Conservation (phyloP, 2,888 invertebrate species). For the Cloeon dipterum region DNA sequence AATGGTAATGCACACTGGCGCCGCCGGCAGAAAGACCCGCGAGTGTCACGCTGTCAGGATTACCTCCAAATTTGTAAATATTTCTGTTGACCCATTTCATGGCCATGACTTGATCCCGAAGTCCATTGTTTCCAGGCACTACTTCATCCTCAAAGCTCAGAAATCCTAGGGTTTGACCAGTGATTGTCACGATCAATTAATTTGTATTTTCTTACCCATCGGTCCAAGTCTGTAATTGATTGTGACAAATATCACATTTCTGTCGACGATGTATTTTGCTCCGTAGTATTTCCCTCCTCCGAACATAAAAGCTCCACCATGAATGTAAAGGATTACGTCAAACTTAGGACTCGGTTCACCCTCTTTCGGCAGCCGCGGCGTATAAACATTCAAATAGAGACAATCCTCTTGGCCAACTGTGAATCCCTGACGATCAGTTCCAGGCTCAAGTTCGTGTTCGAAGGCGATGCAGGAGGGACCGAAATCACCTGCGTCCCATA, state of each 20-base stretch:
- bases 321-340: constrained; percentile 39
- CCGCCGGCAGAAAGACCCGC: constrained; percentile 17
- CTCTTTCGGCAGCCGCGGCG: background rate
- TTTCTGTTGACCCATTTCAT: constrained; percentile 8
- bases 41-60: constrained; percentile 12
- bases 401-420: constrained; percentile 3
- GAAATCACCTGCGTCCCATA: constrained; percentile 1
- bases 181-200: no score
- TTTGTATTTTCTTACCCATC: no score
- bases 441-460: background rate
- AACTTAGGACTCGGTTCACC: constrained; percentile 11
- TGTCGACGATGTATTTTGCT: constrained; percentile 33
- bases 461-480: background rate
- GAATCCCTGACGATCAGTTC: background rate
- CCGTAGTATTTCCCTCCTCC: constrained; percentile 29
- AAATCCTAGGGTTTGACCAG: constrained; percentile 6
- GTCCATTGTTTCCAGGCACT: constrained; percentile 7
- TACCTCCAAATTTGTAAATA: constrained; percentile 7
- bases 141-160: constrained; percentile 7
- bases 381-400: constrained; percentile 1
- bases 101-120: constrained; percentile 8
- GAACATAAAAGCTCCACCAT: constrained; percentile 48
- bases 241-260: constrained; percentile 38
- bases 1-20: constrained; percentile 14
- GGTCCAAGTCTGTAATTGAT: constrained; percentile 47